phyloP scores from a whole-genome alignment of 2,797 vertebrate species.

The Helarctos malayanus region DNA sequence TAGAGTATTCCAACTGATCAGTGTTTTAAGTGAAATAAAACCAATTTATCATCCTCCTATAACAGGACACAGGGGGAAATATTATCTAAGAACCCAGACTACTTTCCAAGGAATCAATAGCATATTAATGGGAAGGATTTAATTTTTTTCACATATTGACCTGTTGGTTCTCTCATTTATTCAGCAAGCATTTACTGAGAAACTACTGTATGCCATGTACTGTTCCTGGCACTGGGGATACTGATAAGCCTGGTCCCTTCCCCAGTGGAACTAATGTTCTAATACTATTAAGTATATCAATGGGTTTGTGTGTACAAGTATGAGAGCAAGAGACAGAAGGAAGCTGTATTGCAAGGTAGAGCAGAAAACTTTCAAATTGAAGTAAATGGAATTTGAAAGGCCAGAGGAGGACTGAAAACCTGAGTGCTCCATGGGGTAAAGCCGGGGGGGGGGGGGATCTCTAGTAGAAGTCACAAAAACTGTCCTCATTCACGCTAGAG shows the following conservation, averaged over 20 bases:
- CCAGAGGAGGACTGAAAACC: background rate
- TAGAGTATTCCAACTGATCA: background rate
- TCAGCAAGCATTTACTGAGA: background rate
- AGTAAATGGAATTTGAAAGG: background rate
- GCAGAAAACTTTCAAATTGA: slow-evolving; percentile 1
- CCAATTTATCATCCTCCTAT: background rate
- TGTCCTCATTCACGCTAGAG: background rate
- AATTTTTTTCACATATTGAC: background rate
- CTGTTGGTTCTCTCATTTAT: background rate
- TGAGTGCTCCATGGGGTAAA: background rate
- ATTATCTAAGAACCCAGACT: background rate
- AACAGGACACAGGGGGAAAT: background rate
- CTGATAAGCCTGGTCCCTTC: background rate
- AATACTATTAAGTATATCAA: background rate
- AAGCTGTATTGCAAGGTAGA: background rate
- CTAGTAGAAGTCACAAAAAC: background rate
- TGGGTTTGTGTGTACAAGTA: background rate
- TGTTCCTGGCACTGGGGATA: background rate
- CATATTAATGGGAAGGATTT: background rate
- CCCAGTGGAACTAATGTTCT: background rate
- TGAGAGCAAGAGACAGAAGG: background rate
- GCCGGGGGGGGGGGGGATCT: background rate
- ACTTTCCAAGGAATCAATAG: background rate
- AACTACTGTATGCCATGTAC: background rate
- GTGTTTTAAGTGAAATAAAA: slow-evolving; percentile 13